Evolutionary conservation across 1,140 invertebrate genomes (phyloP), one percentile per base, ranked within the genome.

Genomic region (Eriocheir sinensis): DNA sequence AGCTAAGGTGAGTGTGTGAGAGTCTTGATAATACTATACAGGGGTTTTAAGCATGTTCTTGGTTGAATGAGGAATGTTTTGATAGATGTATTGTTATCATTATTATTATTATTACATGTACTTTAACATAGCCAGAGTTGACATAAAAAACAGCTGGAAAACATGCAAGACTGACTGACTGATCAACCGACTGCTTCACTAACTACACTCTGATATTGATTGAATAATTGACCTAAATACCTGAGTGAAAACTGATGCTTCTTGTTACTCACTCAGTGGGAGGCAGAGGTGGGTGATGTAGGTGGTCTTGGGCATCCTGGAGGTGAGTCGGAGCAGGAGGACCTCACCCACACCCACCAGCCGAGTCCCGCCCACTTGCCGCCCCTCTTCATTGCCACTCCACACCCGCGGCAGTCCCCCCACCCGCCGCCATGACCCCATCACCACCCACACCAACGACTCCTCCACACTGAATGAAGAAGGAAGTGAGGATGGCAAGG

Each of bases 241-340:
- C n/a, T n/a, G n/a, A n/a, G n/a, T n/a, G n/a, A n/a, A n/a, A n/a
- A n/a, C n/a, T n/a, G n/a, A n/a, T n/a, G n/a, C n/a, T n/a, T n/a
- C n/a, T n/a, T n/a, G n/a, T n/a, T n/a, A 72, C 60, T 72, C 60
- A 72, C 60, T 72, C 12, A 8, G 17, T 94, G 88, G 93, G 8
- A 94, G 79, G 36, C 93, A 94, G 60, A 94, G 72, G 40, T 83
- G 89, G 72, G 44, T 83, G 15, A 91, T 94, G 15, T 90, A 94
- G 32, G 48, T 72, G 8, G 93, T 90, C 86, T 60, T 94, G 17
- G 93, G 93, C 93, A 94, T 94, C 30, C 88, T 91, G 12, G 90
- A 30, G 2, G 32, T 9, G 30, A 94, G 88, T 2, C 40, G 48
- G 27, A 94, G 30, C 30, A 94, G n/a, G 27, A 94, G n/a, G 41